phyloP scores from a whole-genome alignment of 2,888 invertebrate genomes.

The Litoditis marina region DNA sequence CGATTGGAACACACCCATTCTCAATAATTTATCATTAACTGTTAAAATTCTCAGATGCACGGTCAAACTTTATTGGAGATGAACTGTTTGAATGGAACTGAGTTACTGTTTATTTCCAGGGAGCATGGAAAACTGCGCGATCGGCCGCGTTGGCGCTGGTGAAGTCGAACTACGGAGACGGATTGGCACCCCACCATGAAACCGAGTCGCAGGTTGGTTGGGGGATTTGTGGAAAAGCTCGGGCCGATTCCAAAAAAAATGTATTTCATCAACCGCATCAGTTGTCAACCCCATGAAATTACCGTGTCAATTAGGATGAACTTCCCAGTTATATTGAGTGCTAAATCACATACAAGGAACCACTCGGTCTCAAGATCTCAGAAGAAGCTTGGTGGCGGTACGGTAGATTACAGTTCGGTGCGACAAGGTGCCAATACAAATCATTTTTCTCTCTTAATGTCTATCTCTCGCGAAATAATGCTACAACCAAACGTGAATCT shows the following conservation, averaged over 20 bases:
- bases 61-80: too few relatives aligned
- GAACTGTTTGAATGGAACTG: too few relatives aligned
- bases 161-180: slow-evolving; percentile 10
- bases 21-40: too few relatives aligned
- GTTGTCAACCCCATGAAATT: too few relatives aligned
- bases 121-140: slow-evolving; percentile 1
- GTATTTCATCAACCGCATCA: neutral
- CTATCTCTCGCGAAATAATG: too few relatives aligned
- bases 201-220: slow-evolving; percentile 24
- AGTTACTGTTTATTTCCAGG: slow-evolving; percentile 1
- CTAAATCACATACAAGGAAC: neutral
- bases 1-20: neutral
- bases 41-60: too few relatives aligned
- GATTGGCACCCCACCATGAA: slow-evolving; percentile 15
- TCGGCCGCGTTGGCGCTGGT: neutral
- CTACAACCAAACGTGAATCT: too few relatives aligned
- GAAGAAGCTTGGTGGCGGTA: too few relatives aligned
- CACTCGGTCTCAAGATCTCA: too few relatives aligned
- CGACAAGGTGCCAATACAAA: too few relatives aligned
- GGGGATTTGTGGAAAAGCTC: neutral
- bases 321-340: neutral
- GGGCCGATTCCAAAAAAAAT: neutral
- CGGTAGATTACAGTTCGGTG: too few relatives aligned
- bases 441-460: too few relatives aligned
- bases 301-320: neutral